Conservation (phyloP, 1,140 invertebrate genomes). For the Hypsibius dujardini region DNA sequence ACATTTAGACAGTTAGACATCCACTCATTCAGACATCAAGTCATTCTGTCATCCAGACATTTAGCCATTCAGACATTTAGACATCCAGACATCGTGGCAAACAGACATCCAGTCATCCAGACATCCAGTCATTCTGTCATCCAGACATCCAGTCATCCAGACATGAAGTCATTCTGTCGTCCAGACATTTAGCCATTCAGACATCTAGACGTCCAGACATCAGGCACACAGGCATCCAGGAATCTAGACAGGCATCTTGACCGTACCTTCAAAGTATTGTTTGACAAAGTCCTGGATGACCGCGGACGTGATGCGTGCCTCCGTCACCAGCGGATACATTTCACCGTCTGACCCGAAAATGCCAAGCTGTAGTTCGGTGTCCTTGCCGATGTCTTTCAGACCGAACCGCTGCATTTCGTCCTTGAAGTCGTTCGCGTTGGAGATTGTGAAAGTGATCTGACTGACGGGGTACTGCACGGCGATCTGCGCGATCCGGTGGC, state of each 20-base stretch:
- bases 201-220: not conserved
- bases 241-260: not conserved
- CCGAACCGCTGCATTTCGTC: constrained; percentile 7
- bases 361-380: not conserved
- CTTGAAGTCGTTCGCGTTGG: not conserved
- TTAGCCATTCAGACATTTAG: too few species aligned
- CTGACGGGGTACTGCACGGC: not conserved
- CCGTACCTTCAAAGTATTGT: constrained; percentile 1
- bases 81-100: too few species aligned
- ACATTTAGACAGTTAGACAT: too few species aligned
- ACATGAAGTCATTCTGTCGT: too few species aligned
- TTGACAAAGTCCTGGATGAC: not conserved
- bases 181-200: too few species aligned
- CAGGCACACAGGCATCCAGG: not conserved
- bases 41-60: too few species aligned
- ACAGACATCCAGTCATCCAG: too few species aligned
- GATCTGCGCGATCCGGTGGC: constrained; percentile 6
- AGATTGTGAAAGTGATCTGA: not conserved
- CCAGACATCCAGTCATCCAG: too few species aligned
- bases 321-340: not conserved
- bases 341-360: not conserved
- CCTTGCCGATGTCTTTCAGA: not conserved
- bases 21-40: too few species aligned
- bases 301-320: not conserved
- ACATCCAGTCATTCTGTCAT: too few species aligned